Evolutionary conservation across 2,113 vertebrate genomes (phyloP).

Genomic region (Crypturellus undulatus): DNA sequence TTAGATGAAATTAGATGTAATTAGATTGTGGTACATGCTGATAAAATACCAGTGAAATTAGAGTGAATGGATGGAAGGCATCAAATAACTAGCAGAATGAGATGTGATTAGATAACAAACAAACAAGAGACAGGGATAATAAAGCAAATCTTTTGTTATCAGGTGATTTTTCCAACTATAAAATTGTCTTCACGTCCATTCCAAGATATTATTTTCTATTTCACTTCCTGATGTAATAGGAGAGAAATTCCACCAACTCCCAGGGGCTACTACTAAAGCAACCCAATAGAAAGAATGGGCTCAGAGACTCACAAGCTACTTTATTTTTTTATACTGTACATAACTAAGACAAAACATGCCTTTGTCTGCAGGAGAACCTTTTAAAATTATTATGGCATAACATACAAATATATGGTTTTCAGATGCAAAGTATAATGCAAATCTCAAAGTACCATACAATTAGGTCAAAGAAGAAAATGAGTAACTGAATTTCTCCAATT

Average conservation of each 20-base stretch:
- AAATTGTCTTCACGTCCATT: not conserved
- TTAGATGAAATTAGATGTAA: not conserved
- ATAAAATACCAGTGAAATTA: not conserved
- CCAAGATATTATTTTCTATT: not conserved
- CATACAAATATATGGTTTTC: not conserved
- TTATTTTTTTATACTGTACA: not conserved
- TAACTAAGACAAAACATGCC: not conserved
- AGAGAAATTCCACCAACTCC: not conserved
- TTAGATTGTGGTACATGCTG: not conserved
- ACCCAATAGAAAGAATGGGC: not conserved
- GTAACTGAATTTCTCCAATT: not conserved
- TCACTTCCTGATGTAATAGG: not conserved
- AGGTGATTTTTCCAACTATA: not conserved
- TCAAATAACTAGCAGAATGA: not conserved
- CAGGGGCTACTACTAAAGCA: not conserved
- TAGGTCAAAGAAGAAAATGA: not conserved
- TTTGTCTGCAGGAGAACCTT: not conserved
- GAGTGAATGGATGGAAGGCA: not conserved
- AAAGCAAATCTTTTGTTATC: not conserved
- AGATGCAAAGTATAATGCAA: not conserved
- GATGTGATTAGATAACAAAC: not conserved
- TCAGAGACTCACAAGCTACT: not conserved
- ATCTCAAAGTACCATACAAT: not conserved
- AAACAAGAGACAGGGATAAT: not conserved
- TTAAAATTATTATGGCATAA: not conserved